phyloP scores from a whole-genome alignment of 2,888 invertebrate species.

The Drosophila prolongata region DNA sequence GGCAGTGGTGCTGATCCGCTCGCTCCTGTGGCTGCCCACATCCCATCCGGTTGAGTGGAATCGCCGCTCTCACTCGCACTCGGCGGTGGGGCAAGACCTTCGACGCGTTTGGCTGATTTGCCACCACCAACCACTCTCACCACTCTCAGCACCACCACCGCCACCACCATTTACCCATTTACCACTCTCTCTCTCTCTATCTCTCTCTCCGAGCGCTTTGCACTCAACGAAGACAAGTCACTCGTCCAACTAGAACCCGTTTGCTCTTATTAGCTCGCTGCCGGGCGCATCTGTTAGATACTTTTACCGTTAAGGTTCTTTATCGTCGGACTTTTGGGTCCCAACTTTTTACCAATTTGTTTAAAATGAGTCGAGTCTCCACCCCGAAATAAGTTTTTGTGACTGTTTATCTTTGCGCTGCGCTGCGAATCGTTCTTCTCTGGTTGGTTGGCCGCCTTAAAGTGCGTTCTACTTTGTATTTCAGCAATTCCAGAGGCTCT shows the following conservation, averaged over 20 bases:
- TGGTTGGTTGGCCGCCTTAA: slow-evolving; percentile 79
- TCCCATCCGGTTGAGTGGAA: slow-evolving; percentile 62
- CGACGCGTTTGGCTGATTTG: slow-evolving; percentile 82
- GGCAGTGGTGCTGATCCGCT: slow-evolving; percentile 50
- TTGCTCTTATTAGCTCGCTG: slow-evolving; percentile 68
- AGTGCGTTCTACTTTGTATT: slow-evolving; percentile 58
- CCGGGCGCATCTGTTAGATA: slow-evolving; percentile 72
- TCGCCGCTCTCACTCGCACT: slow-evolving; percentile 59
- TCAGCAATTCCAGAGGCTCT: slow-evolving; percentile 17
- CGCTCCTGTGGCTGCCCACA: slow-evolving; percentile 37
- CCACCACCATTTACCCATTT: slow-evolving; percentile 8
- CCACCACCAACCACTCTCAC: slow-evolving; percentile 24
- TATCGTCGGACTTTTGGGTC: slow-evolving; percentile 31
- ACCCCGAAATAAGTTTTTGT: slow-evolving; percentile 45
- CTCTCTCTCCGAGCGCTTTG: slow-evolving; percentile 18
- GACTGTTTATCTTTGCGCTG: slow-evolving; percentile 28
- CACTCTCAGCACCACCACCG: slow-evolving; percentile 3
- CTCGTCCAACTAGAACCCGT: slow-evolving; percentile 66
- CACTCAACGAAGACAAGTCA: slow-evolving; percentile 33
- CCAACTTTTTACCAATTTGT: slow-evolving; percentile 17
- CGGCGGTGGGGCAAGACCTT: slow-evolving; percentile 82
- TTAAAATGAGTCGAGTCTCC: slow-evolving; percentile 66
- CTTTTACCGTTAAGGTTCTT: slow-evolving; percentile 65
- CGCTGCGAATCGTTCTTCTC: slow-evolving; percentile 26
- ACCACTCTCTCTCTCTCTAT: slow-evolving; percentile 23